Evolutionary conservation across 2,113 vertebrate species (phyloP).

Genomic region (Arvicanthis niloticus): DNA sequence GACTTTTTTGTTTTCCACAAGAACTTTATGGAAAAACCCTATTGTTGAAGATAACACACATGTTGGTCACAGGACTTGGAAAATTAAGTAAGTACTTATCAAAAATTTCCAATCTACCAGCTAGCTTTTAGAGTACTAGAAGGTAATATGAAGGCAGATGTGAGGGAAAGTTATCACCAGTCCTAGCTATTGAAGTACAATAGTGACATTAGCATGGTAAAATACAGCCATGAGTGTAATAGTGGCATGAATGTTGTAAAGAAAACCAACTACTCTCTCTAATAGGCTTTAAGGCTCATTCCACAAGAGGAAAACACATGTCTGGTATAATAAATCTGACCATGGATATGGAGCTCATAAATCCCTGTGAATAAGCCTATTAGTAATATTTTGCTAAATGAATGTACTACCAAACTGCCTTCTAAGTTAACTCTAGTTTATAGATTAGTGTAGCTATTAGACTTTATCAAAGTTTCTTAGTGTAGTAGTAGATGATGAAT

Average conservation of each 20-base stretch:
- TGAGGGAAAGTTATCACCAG: too few species aligned
- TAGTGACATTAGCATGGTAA: background rate
- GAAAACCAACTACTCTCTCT: background rate
- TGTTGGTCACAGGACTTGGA: background rate
- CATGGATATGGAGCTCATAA: background rate
- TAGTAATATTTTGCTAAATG: background rate
- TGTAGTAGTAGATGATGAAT: background rate
- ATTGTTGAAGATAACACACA: background rate
- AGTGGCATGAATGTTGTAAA: background rate
- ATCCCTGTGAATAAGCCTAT: too few species aligned
- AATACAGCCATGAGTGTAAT: too few species aligned
- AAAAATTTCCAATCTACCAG: background rate
- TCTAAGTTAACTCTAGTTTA: background rate
- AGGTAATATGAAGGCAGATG: background rate
- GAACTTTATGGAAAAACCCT: background rate
- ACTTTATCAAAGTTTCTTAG: too few species aligned
- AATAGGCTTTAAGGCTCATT: background rate
- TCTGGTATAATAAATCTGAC: background rate
- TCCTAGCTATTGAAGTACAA: too few species aligned
- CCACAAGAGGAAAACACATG: background rate
- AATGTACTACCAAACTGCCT: background rate
- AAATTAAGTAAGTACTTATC: background rate
- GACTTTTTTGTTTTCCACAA: background rate
- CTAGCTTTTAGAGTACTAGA: background rate
- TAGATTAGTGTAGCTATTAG: background rate